These are phyloP conservation scores for Dipodomys stephensi DNA, from an alignment of 2,113 vertebrate genomes.

Conservation along the genomic window DNA sequence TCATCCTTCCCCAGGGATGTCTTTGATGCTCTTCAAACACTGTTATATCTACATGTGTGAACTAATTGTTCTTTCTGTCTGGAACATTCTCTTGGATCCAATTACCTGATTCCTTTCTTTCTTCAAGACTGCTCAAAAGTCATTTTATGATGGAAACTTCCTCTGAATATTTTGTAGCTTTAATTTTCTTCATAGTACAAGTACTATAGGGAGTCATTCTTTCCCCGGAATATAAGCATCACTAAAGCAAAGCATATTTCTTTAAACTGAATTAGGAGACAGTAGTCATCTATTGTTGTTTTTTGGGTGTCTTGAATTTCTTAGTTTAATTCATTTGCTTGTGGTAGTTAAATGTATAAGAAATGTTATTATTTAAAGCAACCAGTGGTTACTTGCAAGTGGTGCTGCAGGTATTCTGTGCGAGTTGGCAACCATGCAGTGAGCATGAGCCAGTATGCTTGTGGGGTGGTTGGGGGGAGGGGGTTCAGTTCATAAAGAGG, in stretches of 20 bases:
- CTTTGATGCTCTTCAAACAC: not conserved
- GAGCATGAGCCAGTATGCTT: not conserved
- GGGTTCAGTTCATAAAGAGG: not conserved
- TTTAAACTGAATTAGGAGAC: not conserved
- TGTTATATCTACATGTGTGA: not conserved
- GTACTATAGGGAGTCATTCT: not conserved
- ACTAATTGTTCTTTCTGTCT: not conserved
- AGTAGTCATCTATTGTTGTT: slow-evolving; percentile 11
- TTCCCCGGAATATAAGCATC: not conserved
- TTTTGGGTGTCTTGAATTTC: not conserved
- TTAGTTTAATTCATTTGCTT: slow-evolving; percentile 47
- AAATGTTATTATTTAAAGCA: slow-evolving; percentile 40
- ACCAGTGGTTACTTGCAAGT: slow-evolving; percentile 39
- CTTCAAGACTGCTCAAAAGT: not conserved
- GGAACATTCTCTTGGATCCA: not conserved
- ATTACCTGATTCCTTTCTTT: not conserved
- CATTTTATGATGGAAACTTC: not conserved
- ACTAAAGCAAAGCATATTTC: not conserved
- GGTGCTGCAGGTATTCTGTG: not conserved
- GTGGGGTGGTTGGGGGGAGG: not conserved
- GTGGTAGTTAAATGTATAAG: slow-evolving; percentile 2
- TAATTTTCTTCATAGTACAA: not conserved
- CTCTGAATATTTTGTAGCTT: not conserved
- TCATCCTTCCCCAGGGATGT: not conserved
- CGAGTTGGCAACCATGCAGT: not conserved